These are phyloP conservation scores for Tethea ocularis DNA, from an alignment of 2,888 invertebrate species.

Conservation along the genomic window DNA sequence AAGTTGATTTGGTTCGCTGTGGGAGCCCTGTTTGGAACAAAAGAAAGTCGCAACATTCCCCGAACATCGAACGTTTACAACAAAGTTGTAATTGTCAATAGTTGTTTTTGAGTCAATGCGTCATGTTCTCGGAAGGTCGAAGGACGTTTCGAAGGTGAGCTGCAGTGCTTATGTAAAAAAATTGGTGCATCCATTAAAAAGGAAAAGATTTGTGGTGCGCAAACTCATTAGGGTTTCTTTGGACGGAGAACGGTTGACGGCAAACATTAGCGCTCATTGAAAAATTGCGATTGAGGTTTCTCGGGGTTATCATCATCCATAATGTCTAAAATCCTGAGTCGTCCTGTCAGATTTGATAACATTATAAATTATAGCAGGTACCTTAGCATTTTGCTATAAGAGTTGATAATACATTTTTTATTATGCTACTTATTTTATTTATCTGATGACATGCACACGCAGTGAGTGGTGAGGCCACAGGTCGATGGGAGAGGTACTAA, in stretches of 20 bases:
- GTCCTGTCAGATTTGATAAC: constrained; percentile 28
- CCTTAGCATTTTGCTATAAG: neutral
- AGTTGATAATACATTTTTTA: too few relatives aligned
- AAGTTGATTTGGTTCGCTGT: constrained; percentile 60
- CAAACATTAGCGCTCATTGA: constrained; percentile 55
- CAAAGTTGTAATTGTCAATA: constrained; percentile 65
- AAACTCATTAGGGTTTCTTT: constrained; percentile 62
- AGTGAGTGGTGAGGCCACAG: too few relatives aligned
- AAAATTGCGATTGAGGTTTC: constrained; percentile 48
- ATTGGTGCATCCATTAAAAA: constrained; percentile 55
- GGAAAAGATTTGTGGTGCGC: constrained; percentile 54
- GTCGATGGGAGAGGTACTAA: too few relatives aligned
- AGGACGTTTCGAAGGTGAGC: constrained; percentile 61
- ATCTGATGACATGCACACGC: too few relatives aligned
- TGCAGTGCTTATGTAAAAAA: constrained; percentile 52
- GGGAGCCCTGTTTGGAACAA: constrained; percentile 60
- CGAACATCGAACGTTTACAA: constrained; percentile 53
- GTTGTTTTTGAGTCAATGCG: constrained; percentile 54
- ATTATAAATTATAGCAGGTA: constrained; percentile 26
- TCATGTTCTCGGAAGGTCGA: constrained; percentile 72
- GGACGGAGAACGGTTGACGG: constrained; percentile 36
- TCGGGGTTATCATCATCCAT: constrained; percentile 53
- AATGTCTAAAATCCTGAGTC: constrained; percentile 26
- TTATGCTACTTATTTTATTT: too few relatives aligned
- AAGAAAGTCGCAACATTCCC: constrained; percentile 62